phyloP scores from a whole-genome alignment of 2,888 invertebrate genomes.

The Pseudanteris insignis region DNA sequence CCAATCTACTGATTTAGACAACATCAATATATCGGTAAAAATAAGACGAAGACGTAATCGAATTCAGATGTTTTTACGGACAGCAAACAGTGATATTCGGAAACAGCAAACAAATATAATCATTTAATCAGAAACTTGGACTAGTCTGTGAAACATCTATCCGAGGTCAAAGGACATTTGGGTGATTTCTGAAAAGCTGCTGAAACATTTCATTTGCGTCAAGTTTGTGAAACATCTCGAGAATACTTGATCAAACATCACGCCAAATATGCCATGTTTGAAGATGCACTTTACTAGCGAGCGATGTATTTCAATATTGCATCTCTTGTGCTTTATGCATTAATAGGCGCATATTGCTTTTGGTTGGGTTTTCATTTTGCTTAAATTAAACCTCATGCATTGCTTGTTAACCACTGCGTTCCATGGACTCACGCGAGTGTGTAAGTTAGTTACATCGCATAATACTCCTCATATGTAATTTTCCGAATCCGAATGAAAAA shows the following conservation, averaged over 20 bases:
- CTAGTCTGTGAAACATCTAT: constrained; percentile 9
- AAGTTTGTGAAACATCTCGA: constrained; percentile 12
- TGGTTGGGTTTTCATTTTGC: too few relatives aligned
- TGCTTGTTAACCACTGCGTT: too few relatives aligned
- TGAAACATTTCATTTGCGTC: constrained; percentile 17
- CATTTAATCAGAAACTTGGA: constrained; percentile 1
- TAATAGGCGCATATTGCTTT: neutral
- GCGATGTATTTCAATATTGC: neutral
- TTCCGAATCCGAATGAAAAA: too few relatives aligned
- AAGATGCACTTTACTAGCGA: constrained; percentile 10
- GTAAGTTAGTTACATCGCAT: too few relatives aligned
- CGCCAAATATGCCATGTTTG: constrained; percentile 9
- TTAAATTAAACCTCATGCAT: too few relatives aligned
- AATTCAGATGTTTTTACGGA: neutral
- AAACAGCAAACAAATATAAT: constrained; percentile 1
- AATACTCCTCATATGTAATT: too few relatives aligned
- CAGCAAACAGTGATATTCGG: neutral
- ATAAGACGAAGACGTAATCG: too few relatives aligned
- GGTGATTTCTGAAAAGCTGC: constrained; percentile 13
- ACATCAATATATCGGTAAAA: too few relatives aligned
- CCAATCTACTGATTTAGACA: too few relatives aligned
- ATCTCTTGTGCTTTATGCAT: constrained; percentile 1
- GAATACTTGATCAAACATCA: constrained; percentile 21
- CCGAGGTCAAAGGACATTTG: constrained; percentile 3
- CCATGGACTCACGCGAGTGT: too few relatives aligned